These are phyloP conservation scores for Campopleginae sp. DNA, from an alignment of 2,888 invertebrate genomes.

Conservation along the genomic window DNA sequence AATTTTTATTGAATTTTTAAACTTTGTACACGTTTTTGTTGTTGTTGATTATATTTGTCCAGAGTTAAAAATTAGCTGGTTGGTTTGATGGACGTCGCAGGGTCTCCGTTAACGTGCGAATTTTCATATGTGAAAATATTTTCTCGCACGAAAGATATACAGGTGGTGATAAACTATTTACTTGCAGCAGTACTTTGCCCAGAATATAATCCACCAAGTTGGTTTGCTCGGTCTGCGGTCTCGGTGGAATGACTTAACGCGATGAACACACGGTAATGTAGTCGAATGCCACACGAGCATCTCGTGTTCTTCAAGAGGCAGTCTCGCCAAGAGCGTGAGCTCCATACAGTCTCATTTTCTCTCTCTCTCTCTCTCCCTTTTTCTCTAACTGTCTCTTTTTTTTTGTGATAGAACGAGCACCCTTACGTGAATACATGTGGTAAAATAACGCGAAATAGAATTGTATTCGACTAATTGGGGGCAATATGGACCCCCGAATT, in stretches of 20 bases:
- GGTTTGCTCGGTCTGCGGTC: constrained; percentile 54
- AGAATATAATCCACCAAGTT: constrained; percentile 42
- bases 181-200: constrained; percentile 2
- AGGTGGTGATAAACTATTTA: constrained; percentile 11
- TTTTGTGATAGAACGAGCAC: constrained; percentile 46
- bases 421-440: constrained; percentile 50
- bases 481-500: constrained; percentile 2
- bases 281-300: constrained; percentile 59
- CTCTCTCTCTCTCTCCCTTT: not conserved
- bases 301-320: constrained; percentile 54
- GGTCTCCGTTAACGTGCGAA: not conserved
- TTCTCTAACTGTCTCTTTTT: constrained; percentile 15
- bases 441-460: constrained; percentile 8
- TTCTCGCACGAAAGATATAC: not conserved
- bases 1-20: too few species aligned
- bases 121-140: not conserved
- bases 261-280: constrained; percentile 55
- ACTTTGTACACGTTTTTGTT: not conserved
- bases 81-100: not conserved
- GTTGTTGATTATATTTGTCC: not conserved
- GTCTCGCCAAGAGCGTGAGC: constrained; percentile 36
- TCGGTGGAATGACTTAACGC: constrained; percentile 58
- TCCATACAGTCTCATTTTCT: constrained; percentile 37
- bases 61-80: not conserved
- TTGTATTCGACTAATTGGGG: not conserved